Conservation (phyloP, 2,113 vertebrate species). For the Sigmodon hispidus region DNA sequence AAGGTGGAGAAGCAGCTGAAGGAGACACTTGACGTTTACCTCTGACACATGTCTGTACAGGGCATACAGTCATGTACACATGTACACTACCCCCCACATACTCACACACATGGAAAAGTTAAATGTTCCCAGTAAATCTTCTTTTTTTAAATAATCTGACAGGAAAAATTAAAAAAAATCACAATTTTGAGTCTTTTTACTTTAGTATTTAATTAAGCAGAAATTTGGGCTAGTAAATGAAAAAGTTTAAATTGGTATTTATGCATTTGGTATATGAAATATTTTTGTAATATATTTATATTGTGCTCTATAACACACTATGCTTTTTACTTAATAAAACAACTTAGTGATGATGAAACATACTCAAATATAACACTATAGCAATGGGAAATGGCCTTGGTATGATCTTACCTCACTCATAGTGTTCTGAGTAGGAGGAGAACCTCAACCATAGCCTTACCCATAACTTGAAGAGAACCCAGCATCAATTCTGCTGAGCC, state of each 20-base stretch:
- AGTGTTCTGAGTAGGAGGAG: neutral
- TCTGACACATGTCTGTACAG: neutral
- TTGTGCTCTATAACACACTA: neutral
- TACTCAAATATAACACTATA: neutral
- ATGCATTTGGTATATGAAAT: neutral
- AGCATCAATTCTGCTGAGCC: neutral
- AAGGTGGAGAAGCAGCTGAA: neutral
- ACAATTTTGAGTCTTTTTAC: neutral
- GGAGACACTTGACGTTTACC: no score
- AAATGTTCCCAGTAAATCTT: constrained; percentile 9
- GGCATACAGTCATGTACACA: neutral
- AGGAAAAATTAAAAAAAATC: constrained; percentile 36
- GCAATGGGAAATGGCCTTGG: neutral
- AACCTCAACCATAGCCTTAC: neutral
- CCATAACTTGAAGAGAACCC: neutral
- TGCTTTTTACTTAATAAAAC: constrained; percentile 39
- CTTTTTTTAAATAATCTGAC: neutral
- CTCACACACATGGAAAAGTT: neutral
- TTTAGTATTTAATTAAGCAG: constrained; percentile 23
- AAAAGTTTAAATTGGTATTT: neutral
- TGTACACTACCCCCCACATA: neutral
- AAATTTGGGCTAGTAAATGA: constrained; percentile 11
- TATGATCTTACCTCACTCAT: neutral
- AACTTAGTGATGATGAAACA: neutral
- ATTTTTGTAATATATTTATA: neutral